phyloP scores from a whole-genome alignment of 2,797 vertebrate species.

The Etheostoma nigrum region DNA sequence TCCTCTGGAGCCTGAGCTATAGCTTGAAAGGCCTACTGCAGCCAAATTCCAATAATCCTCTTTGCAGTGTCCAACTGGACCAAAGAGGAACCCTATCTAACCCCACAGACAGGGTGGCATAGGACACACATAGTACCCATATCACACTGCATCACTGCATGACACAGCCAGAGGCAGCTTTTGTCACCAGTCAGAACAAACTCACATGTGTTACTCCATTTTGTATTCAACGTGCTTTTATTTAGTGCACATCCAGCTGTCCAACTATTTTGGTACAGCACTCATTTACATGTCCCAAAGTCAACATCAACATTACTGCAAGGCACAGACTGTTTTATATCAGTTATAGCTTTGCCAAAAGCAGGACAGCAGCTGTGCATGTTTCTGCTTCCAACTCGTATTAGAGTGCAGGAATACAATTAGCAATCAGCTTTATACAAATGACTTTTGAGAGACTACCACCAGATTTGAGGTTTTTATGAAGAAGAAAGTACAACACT shows the following conservation, averaged over 20 bases:
- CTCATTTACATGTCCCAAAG: slow-evolving; percentile 45
- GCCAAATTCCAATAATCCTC: slow-evolving; percentile 72
- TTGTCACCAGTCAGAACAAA: slow-evolving; percentile 22
- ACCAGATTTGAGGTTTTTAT: slow-evolving; percentile 7
- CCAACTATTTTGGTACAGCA: slow-evolving; percentile 23
- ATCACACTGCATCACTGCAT: slow-evolving; percentile 44
- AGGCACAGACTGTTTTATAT: slow-evolving; percentile 38
- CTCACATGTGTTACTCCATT: slow-evolving; percentile 13
- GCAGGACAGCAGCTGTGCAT: slow-evolving; percentile 49
- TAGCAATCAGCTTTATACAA: slow-evolving; percentile 33
- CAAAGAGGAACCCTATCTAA: slow-evolving; percentile 63
- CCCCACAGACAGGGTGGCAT: slow-evolving; percentile 45
- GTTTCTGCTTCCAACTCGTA: slow-evolving; percentile 27
- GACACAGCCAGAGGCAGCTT: slow-evolving; percentile 27
- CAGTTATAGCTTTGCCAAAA: slow-evolving; percentile 44
- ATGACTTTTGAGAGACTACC: slow-evolving; percentile 12
- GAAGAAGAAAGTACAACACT: background rate
- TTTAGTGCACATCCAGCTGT: slow-evolving; percentile 33
- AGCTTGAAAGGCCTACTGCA: slow-evolving; percentile 73
- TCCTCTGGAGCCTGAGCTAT: slow-evolving; percentile 72
- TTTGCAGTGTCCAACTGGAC: slow-evolving; percentile 63
- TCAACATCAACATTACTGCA: slow-evolving; percentile 41
- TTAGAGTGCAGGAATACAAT: slow-evolving; percentile 43
- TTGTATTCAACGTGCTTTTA: slow-evolving; percentile 33
- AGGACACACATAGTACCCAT: slow-evolving; percentile 37